Percentiles rank a stretch among this genome's conserved stretches.
Conservation (phyloP, 2,888 invertebrate genomes). For the Noctua comes region DNA sequence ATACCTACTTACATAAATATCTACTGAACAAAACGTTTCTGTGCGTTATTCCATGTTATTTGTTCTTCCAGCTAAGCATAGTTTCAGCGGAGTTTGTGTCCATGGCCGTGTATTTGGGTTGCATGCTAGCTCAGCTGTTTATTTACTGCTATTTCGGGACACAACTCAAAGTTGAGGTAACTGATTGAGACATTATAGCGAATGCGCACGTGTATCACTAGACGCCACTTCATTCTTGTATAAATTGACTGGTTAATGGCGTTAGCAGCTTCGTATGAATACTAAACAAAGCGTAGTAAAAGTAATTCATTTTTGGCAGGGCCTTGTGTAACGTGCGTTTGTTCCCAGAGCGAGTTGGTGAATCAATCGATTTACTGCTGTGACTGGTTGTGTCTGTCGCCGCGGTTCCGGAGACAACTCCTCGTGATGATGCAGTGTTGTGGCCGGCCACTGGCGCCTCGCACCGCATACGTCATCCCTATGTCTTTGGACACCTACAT, state of each 20-base stretch:
- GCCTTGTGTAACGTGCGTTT: conserved; percentile 17
- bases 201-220: conserved; percentile 20
- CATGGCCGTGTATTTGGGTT: conserved; percentile 79
- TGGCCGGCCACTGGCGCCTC: conserved; percentile 73
- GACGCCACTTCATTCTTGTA: conserved; percentile 27
- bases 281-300: conserved; percentile 35
- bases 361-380: conserved; percentile 79
- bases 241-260: conserved; percentile 20
- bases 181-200: conserved; percentile 42
- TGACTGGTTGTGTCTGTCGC: conserved; percentile 78
- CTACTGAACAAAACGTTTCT: not conserved
- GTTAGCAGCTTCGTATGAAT: conserved; percentile 9
- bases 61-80: conserved; percentile 77
- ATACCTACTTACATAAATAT: not conserved
- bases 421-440: conserved; percentile 79
- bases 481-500: conserved; percentile 84
- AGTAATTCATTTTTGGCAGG: conserved; percentile 49
- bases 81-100: conserved; percentile 81
- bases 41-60: conserved; percentile 12
- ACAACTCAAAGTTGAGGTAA: conserved; percentile 80
- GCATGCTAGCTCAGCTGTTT: conserved; percentile 83
- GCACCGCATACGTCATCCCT: conserved; percentile 81
- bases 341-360: conserved; percentile 79
- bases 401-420: conserved; percentile 78
- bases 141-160: conserved; percentile 86